Conservation (phyloP, 1,140 invertebrate species). For the Eueides isabella region DNA sequence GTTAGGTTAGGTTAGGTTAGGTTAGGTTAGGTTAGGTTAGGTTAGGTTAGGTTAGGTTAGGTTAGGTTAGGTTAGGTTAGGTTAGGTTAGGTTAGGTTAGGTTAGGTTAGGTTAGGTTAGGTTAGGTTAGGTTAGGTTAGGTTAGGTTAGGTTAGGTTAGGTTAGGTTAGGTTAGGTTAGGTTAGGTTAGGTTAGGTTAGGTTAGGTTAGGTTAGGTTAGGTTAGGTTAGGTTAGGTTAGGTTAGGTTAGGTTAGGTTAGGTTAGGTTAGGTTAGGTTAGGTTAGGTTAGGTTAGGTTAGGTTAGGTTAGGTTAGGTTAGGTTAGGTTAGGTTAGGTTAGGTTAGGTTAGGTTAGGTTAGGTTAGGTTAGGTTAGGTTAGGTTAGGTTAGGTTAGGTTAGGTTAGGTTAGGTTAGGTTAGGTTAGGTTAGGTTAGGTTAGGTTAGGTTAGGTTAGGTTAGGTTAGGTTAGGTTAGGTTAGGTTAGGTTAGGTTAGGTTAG, state of each 20-base stretch:
- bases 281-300: constrained; percentile 19
- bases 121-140: constrained; percentile 30
- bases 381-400: constrained; percentile 18
- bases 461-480: constrained; percentile 18
- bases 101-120: constrained; percentile 29
- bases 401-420: constrained; percentile 15
- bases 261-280: constrained; percentile 18
- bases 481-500: constrained; percentile 18
- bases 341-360: constrained; percentile 18
- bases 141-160: constrained; percentile 25
- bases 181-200: constrained; percentile 18
- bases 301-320: constrained; percentile 18
- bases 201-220: constrained; percentile 17
- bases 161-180: constrained; percentile 18
- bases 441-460: constrained; percentile 17
- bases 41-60: constrained; percentile 18
- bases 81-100: constrained; percentile 29
- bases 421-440: constrained; percentile 19
- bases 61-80: constrained; percentile 20
- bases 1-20: constrained; percentile 29
- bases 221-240: constrained; percentile 17
- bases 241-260: constrained; percentile 18
- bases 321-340: constrained; percentile 15
- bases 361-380: constrained; percentile 19
- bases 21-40: constrained; percentile 16